Evolutionary conservation across 2,888 invertebrate genomes (phyloP), one percentile per base, ranked within the genome.

Genomic region (Frankliniella fusca): DNA sequence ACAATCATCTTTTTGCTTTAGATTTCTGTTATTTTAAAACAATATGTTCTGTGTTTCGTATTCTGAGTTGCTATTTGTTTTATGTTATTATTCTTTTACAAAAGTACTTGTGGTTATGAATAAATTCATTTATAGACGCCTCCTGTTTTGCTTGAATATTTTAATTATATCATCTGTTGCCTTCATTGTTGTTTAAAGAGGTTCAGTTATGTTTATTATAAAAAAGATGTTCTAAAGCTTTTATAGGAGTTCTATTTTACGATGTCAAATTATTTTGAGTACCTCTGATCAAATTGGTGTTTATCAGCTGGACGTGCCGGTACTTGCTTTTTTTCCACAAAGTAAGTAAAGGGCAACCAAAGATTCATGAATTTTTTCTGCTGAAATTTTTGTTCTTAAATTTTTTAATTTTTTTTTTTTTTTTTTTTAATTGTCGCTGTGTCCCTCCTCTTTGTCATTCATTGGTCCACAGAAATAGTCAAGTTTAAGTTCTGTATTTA

Each of bases 81-180:
- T 27, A 76, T 27, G 23, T 76, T 76, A 76, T 76, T 76, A 76
- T 1, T 27, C 23, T n/a, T n/a, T 70, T 76, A 12, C 70, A 12
- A 76, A 76, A 27, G 27, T 70, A n/a, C 70, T 23, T 70, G 23
- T 70, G 70, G 70, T 70, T 76, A 23, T 27, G 23, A n/a, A 27
- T 11, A 76, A 76, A 23, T 76, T 76, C 27, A 10, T 76, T 76
- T 76, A 76, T 27, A 27, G 23, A 76, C 11, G 5, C 27, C 27
- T 23, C 70, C 70, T 76, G 70, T 76, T 76, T 76, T 76, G 70
- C 23, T 76, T 76, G 27, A 23, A 76, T 76, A 76, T 76, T 76
- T 76, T 76, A 27, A 76, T 76, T 76, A 76, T 76, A 76, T 76
- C 70, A 76, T 76, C 70, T 76, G 70, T 76, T 76, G 70, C 70